Conservation (phyloP, 2,113 vertebrate species). For the Rhegmatorhina hoffmannsi region DNA sequence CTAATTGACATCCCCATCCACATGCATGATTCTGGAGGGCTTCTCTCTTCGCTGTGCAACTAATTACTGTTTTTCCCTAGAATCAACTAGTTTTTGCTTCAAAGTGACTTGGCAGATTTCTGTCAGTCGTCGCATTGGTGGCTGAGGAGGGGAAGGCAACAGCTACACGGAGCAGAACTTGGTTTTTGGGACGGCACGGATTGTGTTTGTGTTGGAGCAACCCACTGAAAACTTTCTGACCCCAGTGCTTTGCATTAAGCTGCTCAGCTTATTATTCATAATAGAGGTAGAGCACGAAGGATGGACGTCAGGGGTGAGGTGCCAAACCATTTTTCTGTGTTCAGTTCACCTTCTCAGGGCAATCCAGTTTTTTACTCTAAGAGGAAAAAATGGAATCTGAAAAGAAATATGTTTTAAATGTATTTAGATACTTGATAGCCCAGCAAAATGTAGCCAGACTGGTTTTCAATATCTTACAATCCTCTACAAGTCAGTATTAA, state of each 20-base stretch:
- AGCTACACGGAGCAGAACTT: not conserved
- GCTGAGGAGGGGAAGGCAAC: not conserved
- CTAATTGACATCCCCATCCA: not conserved
- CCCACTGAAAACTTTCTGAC: conserved; percentile 1
- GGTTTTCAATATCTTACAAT: not conserved
- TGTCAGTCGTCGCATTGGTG: not conserved
- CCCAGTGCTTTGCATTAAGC: not conserved
- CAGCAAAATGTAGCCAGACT: not conserved
- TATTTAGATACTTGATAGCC: not conserved
- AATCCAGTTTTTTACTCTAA: not conserved
- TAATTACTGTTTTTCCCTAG: not conserved
- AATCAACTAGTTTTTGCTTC: conserved; percentile 12
- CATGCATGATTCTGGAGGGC: not conserved
- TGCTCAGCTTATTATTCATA: not conserved
- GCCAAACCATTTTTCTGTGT: not conserved
- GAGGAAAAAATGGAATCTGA: not conserved
- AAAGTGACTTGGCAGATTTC: conserved; percentile 48
- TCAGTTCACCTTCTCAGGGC: not conserved
- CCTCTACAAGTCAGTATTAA: not conserved
- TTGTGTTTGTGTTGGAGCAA: not conserved
- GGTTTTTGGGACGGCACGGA: not conserved
- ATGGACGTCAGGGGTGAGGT: not conserved
- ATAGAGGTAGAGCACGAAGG: not conserved
- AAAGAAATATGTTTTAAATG: not conserved
- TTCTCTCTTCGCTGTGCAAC: not conserved